Base-by-base conservation (phyloP, 2,888 invertebrate genomes). In the Eilema griseolum region DNA sequence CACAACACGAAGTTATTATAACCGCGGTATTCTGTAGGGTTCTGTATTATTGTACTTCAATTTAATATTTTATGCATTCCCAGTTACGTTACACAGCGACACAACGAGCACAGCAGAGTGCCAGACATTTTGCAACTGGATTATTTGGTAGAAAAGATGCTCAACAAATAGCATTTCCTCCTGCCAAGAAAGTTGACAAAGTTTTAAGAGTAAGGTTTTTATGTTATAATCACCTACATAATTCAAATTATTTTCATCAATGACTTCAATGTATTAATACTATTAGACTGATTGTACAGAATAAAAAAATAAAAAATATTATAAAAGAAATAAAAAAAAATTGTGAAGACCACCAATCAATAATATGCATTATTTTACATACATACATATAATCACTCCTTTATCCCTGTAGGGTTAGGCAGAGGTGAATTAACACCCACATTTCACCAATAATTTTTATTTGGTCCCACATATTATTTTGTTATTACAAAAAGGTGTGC, bases 61-160 rank as follows among this genome's bases (percentile, higher is more conserved):
- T 20, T 46, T 7, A 64, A 63, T 41, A 24, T 23, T 63, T 20
- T 26, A 14, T 52, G 3, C 1, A 56, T 66, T 95, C 95, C 76
- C 93, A 98, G 97, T 97, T 98, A 85, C 97, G 97, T 83, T 97
- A 96, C 80, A 98, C 98, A 24, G 96, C 96, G 2, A 97, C 97
- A 1, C 97, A 98, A 86, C 96, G 98, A 79, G 96, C 98, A 0
- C 95, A 96, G 69, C 96, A 96, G 83, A 98, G 98, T 90, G 98
- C 98, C 0, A 95, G 96, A 82, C 96, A 96, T 87, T 98, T 98
- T 92, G 96, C 97, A 0, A 94, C 96, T 66, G 98, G 98, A 0
- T 90, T 98, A 61, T 98, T 98, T 92, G 97, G 97, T 20, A 95
- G 96, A 75, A 93, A 96, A 81, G 95, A 96, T 28, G 96, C 96